Percentiles rank a stretch among this genome's conserved stretches.
Conservation (phyloP, 2,888 invertebrate species). For the Caenorhabditis becei region DNA sequence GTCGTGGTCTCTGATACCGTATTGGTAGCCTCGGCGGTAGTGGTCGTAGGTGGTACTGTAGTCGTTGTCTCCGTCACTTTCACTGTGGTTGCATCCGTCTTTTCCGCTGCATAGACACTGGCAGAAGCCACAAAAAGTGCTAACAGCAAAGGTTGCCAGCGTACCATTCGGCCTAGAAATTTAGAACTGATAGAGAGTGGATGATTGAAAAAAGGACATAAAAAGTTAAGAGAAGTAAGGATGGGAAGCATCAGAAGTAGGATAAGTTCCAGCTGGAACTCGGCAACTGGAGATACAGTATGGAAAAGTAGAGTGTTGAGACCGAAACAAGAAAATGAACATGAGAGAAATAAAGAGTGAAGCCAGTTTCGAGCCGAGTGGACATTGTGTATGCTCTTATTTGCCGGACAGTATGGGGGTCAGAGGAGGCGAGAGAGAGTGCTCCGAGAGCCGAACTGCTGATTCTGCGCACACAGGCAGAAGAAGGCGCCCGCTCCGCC, state of each 20-base stretch:
- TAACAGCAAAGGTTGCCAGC: constrained; percentile 49
- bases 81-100: constrained; percentile 16
- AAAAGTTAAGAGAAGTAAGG: neutral
- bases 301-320: neutral
- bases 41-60: neutral
- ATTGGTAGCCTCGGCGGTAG: neutral
- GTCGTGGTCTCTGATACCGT: neutral
- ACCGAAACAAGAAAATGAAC: constrained; percentile 39
- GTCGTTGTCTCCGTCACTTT: constrained; percentile 36
- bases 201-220: neutral
- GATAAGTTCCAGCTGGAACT: too few species aligned
- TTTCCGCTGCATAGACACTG: constrained; percentile 19
- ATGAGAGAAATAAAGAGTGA: constrained; percentile 53
- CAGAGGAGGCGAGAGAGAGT: constrained; percentile 41
- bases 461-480: constrained; percentile 22
- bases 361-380: constrained; percentile 60
- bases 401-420: constrained; percentile 57
- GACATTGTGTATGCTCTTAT: constrained; percentile 60
- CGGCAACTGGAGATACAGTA: constrained; percentile 2
- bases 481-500: constrained; percentile 53
- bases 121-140: constrained; percentile 37
- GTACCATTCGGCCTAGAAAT: constrained; percentile 46
- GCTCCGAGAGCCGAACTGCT: constrained; percentile 30
- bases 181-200: neutral
- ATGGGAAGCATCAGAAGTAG: neutral